Conservation (phyloP, 2,888 invertebrate genomes). For the Atrina japonica region DNA sequence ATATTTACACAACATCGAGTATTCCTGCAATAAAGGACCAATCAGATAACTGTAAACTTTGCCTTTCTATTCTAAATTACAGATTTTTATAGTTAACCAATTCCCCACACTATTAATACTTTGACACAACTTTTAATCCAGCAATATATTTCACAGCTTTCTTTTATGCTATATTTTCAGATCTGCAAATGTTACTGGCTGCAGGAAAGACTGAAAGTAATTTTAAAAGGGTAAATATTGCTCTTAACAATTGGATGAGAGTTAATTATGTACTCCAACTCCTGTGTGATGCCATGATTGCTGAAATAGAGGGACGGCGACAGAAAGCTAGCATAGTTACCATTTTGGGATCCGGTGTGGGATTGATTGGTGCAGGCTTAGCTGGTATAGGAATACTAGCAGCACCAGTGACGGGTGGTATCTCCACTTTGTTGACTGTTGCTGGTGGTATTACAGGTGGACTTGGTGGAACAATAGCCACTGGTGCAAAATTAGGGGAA, state of each 20-base stretch:
- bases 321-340: constrained; percentile 24
- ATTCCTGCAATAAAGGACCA: too few relatives aligned
- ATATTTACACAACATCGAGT: too few relatives aligned
- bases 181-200: not conserved
- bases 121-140: too few relatives aligned
- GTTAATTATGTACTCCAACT: constrained; percentile 5
- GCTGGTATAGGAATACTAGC: constrained; percentile 12
- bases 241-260: constrained; percentile 18
- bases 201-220: constrained; percentile 11
- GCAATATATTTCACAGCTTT: too few relatives aligned
- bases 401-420: constrained; percentile 21
- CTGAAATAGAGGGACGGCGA: constrained; percentile 23
- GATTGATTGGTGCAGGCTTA: constrained; percentile 19
- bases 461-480: constrained; percentile 13
- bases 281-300: constrained; percentile 19
- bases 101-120: too few relatives aligned
- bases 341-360: constrained; percentile 13
- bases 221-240: not conserved
- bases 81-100: too few relatives aligned
- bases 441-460: constrained; percentile 29
- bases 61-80: too few relatives aligned
- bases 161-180: too few relatives aligned
- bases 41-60: too few relatives aligned
- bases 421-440: constrained; percentile 19
- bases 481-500: constrained; percentile 27